A percentile compares a stretch with the other conserved stretches of the same genome.
Conservation (phyloP, 2,797 vertebrate species). For the Amphiprion clarkii region DNA sequence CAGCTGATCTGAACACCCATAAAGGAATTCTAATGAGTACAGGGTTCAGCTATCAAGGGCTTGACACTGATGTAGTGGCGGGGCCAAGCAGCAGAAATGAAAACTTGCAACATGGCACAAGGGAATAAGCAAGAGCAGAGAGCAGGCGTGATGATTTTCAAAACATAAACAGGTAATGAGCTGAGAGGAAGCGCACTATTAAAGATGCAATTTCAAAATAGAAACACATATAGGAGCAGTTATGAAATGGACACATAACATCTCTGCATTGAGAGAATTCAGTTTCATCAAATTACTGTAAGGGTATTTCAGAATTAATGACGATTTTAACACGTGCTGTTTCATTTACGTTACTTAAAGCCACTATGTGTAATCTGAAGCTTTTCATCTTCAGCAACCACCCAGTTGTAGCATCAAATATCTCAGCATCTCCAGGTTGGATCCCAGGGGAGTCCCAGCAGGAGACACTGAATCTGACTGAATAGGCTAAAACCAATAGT, state of each 20-base stretch:
- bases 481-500: neutral
- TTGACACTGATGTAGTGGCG: constrained; percentile 35
- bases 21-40: constrained; percentile 28
- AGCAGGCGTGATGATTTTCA: neutral
- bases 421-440: neutral
- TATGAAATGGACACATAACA: neutral
- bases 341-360: neutral
- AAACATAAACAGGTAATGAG: neutral
- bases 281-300: neutral
- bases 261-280: neutral
- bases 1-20: constrained; percentile 30
- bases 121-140: constrained; percentile 13
- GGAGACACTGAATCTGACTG: neutral
- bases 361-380: neutral
- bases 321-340: neutral
- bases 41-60: constrained; percentile 35
- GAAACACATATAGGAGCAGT: neutral
- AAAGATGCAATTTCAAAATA: neutral
- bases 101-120: constrained; percentile 9
- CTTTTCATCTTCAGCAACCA: no score
- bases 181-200: neutral
- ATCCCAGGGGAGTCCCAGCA: neutral
- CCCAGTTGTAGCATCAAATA: neutral
- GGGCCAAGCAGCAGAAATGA: constrained; percentile 1
- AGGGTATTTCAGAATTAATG: neutral